Evolutionary conservation across 2,888 invertebrate species (phyloP), one percentile per base, ranked within the genome.

Genomic region (Azorinus chamasolen): DNA sequence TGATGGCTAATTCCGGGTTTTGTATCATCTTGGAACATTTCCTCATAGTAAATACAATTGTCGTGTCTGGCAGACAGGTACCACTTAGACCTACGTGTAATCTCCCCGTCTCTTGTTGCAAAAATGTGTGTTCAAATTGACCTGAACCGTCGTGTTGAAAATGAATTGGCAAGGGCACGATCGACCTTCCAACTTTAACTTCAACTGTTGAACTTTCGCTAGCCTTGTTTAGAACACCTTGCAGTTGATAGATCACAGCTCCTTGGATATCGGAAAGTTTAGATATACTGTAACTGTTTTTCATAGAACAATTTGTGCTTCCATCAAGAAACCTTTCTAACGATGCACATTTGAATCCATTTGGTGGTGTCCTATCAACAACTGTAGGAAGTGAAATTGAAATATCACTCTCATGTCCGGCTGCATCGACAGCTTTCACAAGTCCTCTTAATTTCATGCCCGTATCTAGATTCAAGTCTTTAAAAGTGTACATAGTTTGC

Each of bases 381-480:
- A 12, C 18, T 54, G 24, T 43, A 41, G n/a, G 14, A 4, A 16
- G 16, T 12, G 73, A 61, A 6, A 14, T 14, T 14, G 27, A 14
- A 20, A 27, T n/a, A 10, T 2, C n/a, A 48, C 66, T 73, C 2
- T 20, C 32, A 46, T 65, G 72, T 25, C 64, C 64, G 4, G 73
- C 73, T 8, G 54, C 61, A 46, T 73, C 73, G 14, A 53, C 25
- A 8, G 73, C 78, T 41, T 69, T 59, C 1, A 78, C 69, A 32
- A 64, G 37, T 1, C 58, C 69, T 41, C 25, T 37, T 39, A 69
- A 73, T 16, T 32, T 54, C 14, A 32, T 22, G 14, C 69, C 72
- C 32, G 58, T 41, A 20, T 48, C 12, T 8, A 78, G 54, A 22
- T 16, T 61, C 8, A 64, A 12, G 5, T 43, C 50, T 18, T 41